Conservation (phyloP, 2,888 invertebrate genomes). For the Anthophora plumipes region DNA sequence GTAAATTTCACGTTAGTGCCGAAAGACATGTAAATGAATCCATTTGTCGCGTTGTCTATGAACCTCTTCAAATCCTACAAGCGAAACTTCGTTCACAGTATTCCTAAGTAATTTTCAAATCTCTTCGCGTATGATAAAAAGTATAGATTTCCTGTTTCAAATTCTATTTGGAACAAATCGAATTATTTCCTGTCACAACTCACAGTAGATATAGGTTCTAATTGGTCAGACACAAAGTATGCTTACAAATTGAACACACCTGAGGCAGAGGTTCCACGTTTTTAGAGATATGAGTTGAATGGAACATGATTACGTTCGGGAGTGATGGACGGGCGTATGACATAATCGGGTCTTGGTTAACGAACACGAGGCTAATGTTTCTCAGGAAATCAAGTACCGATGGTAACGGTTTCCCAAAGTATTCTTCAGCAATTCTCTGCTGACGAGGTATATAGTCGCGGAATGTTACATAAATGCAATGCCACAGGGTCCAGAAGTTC, state of each 20-base stretch:
- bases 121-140: too few species aligned
- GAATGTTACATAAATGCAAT: neutral
- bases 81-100: neutral
- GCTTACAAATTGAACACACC: neutral
- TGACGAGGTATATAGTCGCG: neutral
- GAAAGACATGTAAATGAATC: slow-evolving; percentile 73
- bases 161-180: too few species aligned
- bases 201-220: too few species aligned
- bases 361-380: neutral
- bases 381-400: neutral
- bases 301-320: neutral
- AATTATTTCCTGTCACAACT: too few species aligned
- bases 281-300: neutral
- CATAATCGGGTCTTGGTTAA: neutral
- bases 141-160: too few species aligned
- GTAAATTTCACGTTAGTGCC: slow-evolving; percentile 59
- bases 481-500: slow-evolving; percentile 1
- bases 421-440: neutral
- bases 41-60: slow-evolving; percentile 64
- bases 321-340: neutral
- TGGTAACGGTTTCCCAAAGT: neutral
- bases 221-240: neutral
- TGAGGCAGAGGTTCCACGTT: neutral
- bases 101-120: too few species aligned
- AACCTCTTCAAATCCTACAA: slow-evolving; percentile 62